phyloP scores from a whole-genome alignment of 2,888 invertebrate species.

The Trypoxylon attenuatum region DNA sequence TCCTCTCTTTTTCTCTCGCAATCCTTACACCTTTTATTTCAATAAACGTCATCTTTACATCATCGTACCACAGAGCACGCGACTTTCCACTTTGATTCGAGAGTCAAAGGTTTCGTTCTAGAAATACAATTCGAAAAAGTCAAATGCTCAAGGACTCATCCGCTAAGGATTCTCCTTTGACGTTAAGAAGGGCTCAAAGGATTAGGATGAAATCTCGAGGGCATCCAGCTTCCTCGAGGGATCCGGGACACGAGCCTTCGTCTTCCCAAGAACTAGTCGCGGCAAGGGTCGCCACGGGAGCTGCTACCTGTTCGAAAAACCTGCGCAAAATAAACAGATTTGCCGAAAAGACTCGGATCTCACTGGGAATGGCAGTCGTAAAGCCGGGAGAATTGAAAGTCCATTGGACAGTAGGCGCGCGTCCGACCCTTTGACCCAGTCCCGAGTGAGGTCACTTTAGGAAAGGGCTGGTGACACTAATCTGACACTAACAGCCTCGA shows the following conservation, averaged over 20 bases:
- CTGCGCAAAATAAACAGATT: conserved; percentile 67
- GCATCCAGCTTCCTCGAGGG: conserved; percentile 2
- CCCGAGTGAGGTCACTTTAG: conserved; percentile 41
- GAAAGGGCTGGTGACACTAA: conserved; percentile 65
- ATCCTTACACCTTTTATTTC: not conserved
- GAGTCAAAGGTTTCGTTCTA: not conserved
- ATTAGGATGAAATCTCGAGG: conserved; percentile 31
- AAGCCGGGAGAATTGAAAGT: conserved; percentile 47
- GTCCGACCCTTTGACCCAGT: conserved; percentile 64
- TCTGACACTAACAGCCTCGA: conserved; percentile 59
- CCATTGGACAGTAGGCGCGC: conserved; percentile 56
- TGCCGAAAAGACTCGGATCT: conserved; percentile 34
- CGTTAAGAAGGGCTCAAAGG: conserved; percentile 46
- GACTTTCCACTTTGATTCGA: not conserved
- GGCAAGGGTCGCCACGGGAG: conserved; percentile 2
- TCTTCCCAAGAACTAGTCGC: conserved; percentile 1
- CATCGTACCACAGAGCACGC: not conserved
- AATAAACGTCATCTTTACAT: not conserved
- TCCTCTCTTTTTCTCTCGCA: conserved; percentile 12
- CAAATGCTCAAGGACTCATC: conserved; percentile 34
- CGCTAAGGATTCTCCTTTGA: conserved; percentile 11
- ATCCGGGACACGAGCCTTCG: no score
- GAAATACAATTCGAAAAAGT: conserved; percentile 29
- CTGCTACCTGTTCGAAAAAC: conserved; percentile 49
- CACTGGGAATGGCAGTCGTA: conserved; percentile 32